Evolutionary conservation across 2,888 invertebrate genomes (phyloP), one percentile per base, ranked within the genome.

Genomic region (Galeopsomyia nigrocyanea): DNA sequence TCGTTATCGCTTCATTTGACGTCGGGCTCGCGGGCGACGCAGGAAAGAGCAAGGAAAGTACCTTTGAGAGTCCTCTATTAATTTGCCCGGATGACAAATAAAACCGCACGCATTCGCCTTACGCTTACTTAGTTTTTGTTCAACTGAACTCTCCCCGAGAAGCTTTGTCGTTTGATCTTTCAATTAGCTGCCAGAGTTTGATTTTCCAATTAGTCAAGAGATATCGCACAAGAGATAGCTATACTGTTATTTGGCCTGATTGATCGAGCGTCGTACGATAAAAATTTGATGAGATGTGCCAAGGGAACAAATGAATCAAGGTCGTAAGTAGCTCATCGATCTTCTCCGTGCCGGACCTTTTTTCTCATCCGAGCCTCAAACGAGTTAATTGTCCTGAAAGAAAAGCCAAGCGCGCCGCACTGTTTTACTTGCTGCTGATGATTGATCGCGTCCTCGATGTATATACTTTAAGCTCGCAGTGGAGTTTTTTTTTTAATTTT

Each of bases 1-100:
- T 69, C 63, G 69, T 64, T 58, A 69, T 64, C 57, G 69, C 64
- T 58, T 64, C 50, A 69, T 69, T 69, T 63, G 57, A 64, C 46
- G 64, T 49, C 57, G 51, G 51, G 46, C 17, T 9, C 39, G 50
- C 56, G 53, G 19, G 50, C 56, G 53, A 19, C 17, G 47, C 22
- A 46, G 9, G 39, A 53, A 21, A 13, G n/a, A 39, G 39, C 10
- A 26, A 51, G 49, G 22, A 57, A 57, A 56, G 17, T 21, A 22
- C 31, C 66, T 46, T 39, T 53, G 46, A n/a, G 19, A 53, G 49
- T 31, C 19, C 62, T 62, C 50, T 21, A 57, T 69, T 69, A 69
- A 69, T 69, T 69, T 62, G 62, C 68, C 3, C 21, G 49, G 50
- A 39, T 49, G 39, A 14, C 68, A 61, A 55, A 61, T 68, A 61